Evolutionary conservation across 1,140 invertebrate genomes (phyloP), one percentile per base, ranked within the genome.

Genomic region (Callitettix versicolor): DNA sequence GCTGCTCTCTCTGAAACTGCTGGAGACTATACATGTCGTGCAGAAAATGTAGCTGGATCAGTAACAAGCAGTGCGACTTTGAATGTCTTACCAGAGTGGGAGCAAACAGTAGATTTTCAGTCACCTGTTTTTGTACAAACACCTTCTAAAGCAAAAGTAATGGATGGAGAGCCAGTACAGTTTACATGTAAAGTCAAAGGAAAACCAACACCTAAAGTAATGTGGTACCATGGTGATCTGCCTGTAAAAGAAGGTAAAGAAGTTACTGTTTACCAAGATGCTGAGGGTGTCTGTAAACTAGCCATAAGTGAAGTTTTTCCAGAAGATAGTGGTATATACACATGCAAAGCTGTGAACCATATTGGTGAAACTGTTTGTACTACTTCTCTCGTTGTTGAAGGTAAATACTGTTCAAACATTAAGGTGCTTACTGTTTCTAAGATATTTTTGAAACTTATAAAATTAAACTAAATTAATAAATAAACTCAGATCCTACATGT

Each of bases 281-380:
- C 76, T 57, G 81, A 88, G 64, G 88, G 89, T 55, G 72, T 82
- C 51, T 93, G 90, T 66, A 84, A 82, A 68, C 73, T 97, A 55
- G 79, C 84, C 57, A 92, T 97, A 62, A 79, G 80, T 43, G 91
- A 96, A 80, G 91, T 93, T 22, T 95, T 95, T 69, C 91, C 91
- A 3, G 92, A 95, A 79, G 90, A 95, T 78, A 80, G 83, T 60
- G 93, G 92, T 18, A 80, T 81, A 69, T 95, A 95, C 69, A 80
- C 79, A 50, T 94, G 91, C 69, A 71, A 75, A 60, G 89, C 92
- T 49, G 75, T 80, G 24, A 98, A 97, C 74, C 77, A 80, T 65
- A 80, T 86, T 63, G 95, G 95, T 46, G 85, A 89, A 71, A 82
- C 84, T 51, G 75, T 85, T 58, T 91, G 86, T 62, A 81, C 81